These are phyloP conservation scores for Phoxinus phoxinus DNA, from an alignment of 2,113 vertebrate genomes.

Conservation along the genomic window DNA sequence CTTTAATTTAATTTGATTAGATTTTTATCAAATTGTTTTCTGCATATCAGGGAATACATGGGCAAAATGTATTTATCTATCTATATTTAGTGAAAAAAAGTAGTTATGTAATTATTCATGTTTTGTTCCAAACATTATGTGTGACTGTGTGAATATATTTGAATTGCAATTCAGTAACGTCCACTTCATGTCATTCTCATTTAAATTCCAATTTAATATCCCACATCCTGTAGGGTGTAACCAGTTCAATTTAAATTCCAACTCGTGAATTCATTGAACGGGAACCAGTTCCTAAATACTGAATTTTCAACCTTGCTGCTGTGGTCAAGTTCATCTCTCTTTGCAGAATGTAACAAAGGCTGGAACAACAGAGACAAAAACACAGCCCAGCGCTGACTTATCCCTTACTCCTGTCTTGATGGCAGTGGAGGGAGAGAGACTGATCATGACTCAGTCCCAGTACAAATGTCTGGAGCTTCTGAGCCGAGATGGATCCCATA, in stretches of 20 bases:
- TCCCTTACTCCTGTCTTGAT: conserved; percentile 61
- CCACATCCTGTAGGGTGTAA: not conserved
- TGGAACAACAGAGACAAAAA: conserved; percentile 58
- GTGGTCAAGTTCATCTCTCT: conserved; percentile 45
- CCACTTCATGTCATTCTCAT: not conserved
- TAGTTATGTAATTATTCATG: not conserved
- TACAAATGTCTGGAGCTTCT: conserved; percentile 70
- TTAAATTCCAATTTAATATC: not conserved
- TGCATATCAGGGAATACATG: not conserved
- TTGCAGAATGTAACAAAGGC: conserved; percentile 64
- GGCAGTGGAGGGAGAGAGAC: conserved; percentile 55
- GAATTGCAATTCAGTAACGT: not conserved
- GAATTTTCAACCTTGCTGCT: not conserved
- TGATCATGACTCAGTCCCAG: conserved; percentile 64
- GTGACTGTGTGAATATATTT: not conserved
- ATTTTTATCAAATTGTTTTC: not conserved
- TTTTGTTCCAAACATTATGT: not conserved
- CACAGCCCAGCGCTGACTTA: conserved; percentile 54
- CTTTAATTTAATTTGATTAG: not conserved
- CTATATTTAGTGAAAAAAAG: not conserved
- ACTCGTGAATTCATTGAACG: not conserved
- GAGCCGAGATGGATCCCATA: conserved; percentile 62
- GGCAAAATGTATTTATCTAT: not conserved
- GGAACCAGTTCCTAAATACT: not conserved
- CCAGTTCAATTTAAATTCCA: not conserved